Conservation (phyloP, 2,888 invertebrate species). For the Phaonia tiefii region DNA sequence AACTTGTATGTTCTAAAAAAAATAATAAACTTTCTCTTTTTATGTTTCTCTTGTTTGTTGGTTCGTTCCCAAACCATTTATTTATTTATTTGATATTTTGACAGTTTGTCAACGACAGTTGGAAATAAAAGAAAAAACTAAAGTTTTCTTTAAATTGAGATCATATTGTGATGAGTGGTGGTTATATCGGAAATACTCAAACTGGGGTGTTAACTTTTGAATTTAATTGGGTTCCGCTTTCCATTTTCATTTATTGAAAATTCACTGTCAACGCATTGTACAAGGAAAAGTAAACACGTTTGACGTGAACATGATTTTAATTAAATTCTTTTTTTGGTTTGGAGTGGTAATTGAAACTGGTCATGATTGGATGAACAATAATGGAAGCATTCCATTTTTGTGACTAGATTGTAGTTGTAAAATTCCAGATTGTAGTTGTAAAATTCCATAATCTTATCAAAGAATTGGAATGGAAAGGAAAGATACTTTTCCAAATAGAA, state of each 20-base stretch:
- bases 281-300: slow-evolving; percentile 8
- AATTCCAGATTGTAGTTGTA: too few relatives aligned
- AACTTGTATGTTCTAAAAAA: not conserved
- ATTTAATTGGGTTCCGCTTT: not conserved
- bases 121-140: slow-evolving; percentile 13
- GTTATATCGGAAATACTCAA: not conserved
- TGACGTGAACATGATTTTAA: slow-evolving; percentile 1
- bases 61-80: not conserved
- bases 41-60: not conserved
- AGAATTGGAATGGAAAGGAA: too few relatives aligned
- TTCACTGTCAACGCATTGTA: not conserved
- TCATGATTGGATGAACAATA: too few relatives aligned
- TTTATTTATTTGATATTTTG: slow-evolving; percentile 66
- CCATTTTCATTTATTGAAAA: slow-evolving; percentile 8
- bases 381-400: too few relatives aligned
- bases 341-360: too few relatives aligned
- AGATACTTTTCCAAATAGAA: too few relatives aligned
- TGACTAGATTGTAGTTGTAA: too few relatives aligned
- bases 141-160: slow-evolving; percentile 2
- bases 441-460: too few relatives aligned
- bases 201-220: not conserved
- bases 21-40: not conserved
- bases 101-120: slow-evolving; percentile 68
- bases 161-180: not conserved
- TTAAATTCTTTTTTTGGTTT: not conserved